Base-by-base conservation (phyloP, 2,113 vertebrate genomes). In the Sorex araneus region DNA sequence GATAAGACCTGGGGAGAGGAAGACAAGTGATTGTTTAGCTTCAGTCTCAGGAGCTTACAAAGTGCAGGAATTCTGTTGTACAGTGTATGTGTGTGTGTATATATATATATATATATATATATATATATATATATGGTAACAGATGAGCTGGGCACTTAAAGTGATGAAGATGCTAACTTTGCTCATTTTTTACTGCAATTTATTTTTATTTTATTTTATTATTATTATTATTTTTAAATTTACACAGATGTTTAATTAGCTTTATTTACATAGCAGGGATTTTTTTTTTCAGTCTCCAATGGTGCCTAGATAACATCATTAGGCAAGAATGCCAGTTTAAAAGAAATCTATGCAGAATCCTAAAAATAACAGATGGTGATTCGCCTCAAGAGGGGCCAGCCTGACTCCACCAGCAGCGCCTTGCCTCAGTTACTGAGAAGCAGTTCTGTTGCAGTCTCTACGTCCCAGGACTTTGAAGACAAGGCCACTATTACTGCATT, bases 401-500 rank as follows among this genome's bases (percentile, higher is more conserved):
- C 96, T 96, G 97, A 97, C 98, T 98, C 97, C 87, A 95, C 96
- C 98, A 97, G 98, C 97, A 97, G 97, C 96, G 97, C 91, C 97
- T 93, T 94, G 97, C 95, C 97, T 99, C 98, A 99, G 98, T 99
- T 99, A 98, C 99, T 99, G 97, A 99, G 99, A 95, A 99, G 99
- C 97, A 99, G 97, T 98, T 99, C 99, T 98, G 99, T 99, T 92
- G 99, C 99, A 94, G 99, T 99, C 97, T 99, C 99, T 98, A 99
- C 99, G 64, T 99, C 99, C 99, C 99, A 99, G 95, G 99, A 99
- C 98, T 99, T 99, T 97, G 99, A 99, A 98, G 99, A 99, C 98
- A 99, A 99, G 97, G 99, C 99, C 96, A 99, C 99, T 99, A 99
- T 99, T 99, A 99, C 99, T 98, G 99, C 99, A 96, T 99, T 99